These are phyloP conservation scores for Schlechtendalia chinensis DNA, from an alignment of 1,140 invertebrate genomes.

Conservation along the genomic window DNA sequence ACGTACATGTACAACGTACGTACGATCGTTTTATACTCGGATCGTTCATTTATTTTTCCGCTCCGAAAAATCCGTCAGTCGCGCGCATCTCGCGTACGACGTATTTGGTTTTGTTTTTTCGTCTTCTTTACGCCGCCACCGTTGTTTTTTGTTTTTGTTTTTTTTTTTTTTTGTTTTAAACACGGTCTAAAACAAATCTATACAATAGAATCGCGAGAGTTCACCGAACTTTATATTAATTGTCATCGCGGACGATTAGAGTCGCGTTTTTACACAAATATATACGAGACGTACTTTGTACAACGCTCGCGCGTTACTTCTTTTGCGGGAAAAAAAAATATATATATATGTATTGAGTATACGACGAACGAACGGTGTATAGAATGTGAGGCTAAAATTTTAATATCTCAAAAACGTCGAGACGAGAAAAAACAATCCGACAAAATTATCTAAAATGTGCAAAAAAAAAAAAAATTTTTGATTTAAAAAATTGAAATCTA, in stretches of 20 bases:
- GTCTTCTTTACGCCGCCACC: not conserved
- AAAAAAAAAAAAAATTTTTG: no score
- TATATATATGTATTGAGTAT: no score
- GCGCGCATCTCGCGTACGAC: not conserved
- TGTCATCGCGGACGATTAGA: conserved; percentile 12
- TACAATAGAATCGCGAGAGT: not conserved
- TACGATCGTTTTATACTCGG: conserved; percentile 35
- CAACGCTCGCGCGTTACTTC: not conserved
- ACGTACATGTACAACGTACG: not conserved
- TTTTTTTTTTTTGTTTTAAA: not conserved
- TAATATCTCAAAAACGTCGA: no score
- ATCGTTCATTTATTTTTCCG: conserved; percentile 46
- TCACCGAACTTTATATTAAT: conserved; percentile 26
- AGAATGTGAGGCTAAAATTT: no score
- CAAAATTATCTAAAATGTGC: no score
- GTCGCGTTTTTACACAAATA: not conserved
- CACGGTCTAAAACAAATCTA: not conserved
- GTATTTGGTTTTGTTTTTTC: not conserved
- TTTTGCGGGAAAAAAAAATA: no score
- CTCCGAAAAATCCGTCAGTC: conserved; percentile 17
- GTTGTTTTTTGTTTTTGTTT: no score
- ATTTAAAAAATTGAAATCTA: no score
- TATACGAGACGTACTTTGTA: no score
- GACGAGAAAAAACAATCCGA: no score
- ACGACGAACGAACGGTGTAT: no score